A percentile compares a stretch with the other conserved stretches of the same genome.
phyloP scores from a whole-genome alignment of 1,140 invertebrate genomes.

The Heliothis virescens region DNA sequence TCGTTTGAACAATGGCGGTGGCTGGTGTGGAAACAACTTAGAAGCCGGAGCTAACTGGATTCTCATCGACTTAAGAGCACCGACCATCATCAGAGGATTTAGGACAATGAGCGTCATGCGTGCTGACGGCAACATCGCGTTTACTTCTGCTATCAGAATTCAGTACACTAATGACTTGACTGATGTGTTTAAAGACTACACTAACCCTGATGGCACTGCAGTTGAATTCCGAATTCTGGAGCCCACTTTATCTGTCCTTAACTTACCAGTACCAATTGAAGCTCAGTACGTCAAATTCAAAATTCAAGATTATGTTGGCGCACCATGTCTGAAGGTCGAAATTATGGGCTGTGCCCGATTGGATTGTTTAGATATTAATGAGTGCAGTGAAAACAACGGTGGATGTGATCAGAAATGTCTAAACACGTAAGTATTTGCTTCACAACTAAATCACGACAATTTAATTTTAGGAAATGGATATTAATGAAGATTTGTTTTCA shows the following conservation, averaged over 20 bases:
- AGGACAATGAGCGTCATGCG: constrained; percentile 94
- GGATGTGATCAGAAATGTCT: constrained; percentile 98
- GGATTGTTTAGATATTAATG: constrained; percentile 97
- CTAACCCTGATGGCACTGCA: constrained; percentile 96
- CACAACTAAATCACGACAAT: neutral
- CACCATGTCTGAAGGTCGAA: constrained; percentile 96
- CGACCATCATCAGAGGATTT: constrained; percentile 96
- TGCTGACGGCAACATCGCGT: constrained; percentile 92
- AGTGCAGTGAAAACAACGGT: constrained; percentile 95
- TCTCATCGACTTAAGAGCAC: constrained; percentile 94
- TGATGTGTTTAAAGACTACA: constrained; percentile 96
- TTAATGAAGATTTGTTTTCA: constrained; percentile 41
- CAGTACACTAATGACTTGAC: constrained; percentile 96
- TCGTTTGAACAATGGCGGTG: constrained; percentile 92
- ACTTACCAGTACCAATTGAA: constrained; percentile 96
- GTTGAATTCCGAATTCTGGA: constrained; percentile 96
- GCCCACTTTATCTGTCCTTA: constrained; percentile 94
- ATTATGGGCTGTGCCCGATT: constrained; percentile 97
- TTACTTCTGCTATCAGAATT: constrained; percentile 94
- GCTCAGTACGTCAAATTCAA: constrained; percentile 95
- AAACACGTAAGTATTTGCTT: constrained; percentile 88
- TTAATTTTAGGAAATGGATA: neutral
- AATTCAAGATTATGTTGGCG: constrained; percentile 95
- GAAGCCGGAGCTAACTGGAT: constrained; percentile 96
- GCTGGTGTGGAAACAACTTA: constrained; percentile 95